Evolutionary conservation across 2,888 invertebrate genomes (phyloP).

Genomic region (Drosophila rubida): DNA sequence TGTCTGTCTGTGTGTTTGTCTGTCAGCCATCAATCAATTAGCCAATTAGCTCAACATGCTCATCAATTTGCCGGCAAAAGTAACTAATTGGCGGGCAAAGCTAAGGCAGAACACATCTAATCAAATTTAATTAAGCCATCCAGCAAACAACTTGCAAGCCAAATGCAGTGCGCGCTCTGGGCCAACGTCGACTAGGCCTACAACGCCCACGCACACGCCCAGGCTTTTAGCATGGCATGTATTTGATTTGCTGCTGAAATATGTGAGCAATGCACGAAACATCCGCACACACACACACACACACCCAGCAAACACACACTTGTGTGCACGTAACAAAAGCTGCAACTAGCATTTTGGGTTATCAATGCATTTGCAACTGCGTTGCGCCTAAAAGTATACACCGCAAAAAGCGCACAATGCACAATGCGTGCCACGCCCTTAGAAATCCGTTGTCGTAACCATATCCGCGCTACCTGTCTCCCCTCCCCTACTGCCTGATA

Average conservation of each 20-base stretch:
- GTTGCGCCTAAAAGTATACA: slow-evolving; percentile 59
- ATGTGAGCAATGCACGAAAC: slow-evolving; percentile 68
- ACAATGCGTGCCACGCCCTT: slow-evolving; percentile 43
- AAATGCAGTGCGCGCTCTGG: slow-evolving; percentile 34
- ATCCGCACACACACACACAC: slow-evolving; percentile 20
- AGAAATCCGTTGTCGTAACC: slow-evolving; percentile 26
- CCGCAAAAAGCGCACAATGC: slow-evolving; percentile 60
- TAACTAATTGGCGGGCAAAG: slow-evolving; percentile 68
- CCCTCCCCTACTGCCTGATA: neutral
- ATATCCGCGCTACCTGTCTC: slow-evolving; percentile 5
- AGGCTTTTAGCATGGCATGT: slow-evolving; percentile 47
- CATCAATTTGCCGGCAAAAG: slow-evolving; percentile 71
- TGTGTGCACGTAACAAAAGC: slow-evolving; percentile 3
- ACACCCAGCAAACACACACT: slow-evolving; percentile 5
- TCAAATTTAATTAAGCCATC: slow-evolving; percentile 79
- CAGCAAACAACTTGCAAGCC: slow-evolving; percentile 52
- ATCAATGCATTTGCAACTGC: slow-evolving; percentile 72
- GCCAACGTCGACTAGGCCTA: no score
- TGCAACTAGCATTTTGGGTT: slow-evolving; percentile 53
- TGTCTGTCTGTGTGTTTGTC: slow-evolving; percentile 2
- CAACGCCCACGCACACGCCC: slow-evolving; percentile 36
- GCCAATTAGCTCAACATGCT: slow-evolving; percentile 70
- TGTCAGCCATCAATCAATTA: slow-evolving; percentile 71
- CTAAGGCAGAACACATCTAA: slow-evolving; percentile 70
- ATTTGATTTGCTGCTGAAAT: slow-evolving; percentile 75